These are phyloP conservation scores for Trissolcus japonicus DNA, from an alignment of 2,888 invertebrate genomes.

Conservation along the genomic window DNA sequence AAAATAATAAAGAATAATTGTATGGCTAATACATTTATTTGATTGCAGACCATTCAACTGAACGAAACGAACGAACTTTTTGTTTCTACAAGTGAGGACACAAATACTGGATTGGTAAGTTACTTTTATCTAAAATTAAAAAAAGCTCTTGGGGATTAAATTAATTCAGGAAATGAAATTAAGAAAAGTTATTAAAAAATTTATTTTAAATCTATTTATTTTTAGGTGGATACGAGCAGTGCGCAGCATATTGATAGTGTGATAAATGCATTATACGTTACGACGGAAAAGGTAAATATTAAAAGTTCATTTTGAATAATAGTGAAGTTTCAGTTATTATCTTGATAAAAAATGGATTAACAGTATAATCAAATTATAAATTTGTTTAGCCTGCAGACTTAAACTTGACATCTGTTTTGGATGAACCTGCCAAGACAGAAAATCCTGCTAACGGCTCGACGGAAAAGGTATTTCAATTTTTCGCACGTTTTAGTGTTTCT, in stretches of 20 bases:
- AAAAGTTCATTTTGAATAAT: background rate
- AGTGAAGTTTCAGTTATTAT: background rate
- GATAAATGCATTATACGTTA: background rate
- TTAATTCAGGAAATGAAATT: background rate
- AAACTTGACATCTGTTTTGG: too few relatives aligned
- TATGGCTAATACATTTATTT: background rate
- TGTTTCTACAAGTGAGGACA: constrained; percentile 1
- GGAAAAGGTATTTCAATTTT: constrained; percentile 3
- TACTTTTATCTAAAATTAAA: too few relatives aligned
- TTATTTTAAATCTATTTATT: background rate
- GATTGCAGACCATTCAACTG: background rate
- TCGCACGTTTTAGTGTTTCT: background rate
- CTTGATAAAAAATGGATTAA: background rate
- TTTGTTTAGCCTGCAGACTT: constrained; percentile 1
- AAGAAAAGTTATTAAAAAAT: background rate
- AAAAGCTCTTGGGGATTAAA: background rate
- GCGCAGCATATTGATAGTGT: background rate
- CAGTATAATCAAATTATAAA: background rate
- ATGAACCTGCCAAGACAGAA: background rate
- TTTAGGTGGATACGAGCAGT: background rate
- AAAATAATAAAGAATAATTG: background rate
- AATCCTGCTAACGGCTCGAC: background rate
- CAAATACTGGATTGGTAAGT: background rate
- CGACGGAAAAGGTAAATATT: background rate
- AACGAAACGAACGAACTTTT: constrained; percentile 16